These are phyloP conservation scores for Crepidodera aurea DNA, from an alignment of 2,888 invertebrate genomes.

Conservation along the genomic window DNA sequence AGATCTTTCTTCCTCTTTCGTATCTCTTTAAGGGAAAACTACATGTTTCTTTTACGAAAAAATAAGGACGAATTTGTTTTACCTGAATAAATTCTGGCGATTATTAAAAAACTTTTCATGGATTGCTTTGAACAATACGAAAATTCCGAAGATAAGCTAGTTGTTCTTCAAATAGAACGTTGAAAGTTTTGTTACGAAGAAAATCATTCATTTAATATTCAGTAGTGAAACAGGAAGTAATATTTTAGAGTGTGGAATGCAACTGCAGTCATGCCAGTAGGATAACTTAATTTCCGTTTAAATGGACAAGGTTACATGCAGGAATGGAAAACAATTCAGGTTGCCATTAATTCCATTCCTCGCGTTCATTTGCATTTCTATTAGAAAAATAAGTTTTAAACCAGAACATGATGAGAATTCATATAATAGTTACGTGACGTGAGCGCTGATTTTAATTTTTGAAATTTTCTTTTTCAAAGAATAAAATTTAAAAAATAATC, in stretches of 20 bases:
- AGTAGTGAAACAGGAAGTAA: conserved; percentile 37
- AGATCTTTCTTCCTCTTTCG: too few species aligned
- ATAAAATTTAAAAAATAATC: too few species aligned
- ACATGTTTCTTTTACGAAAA: too few species aligned
- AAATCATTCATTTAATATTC: conserved; percentile 39
- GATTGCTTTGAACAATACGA: too few species aligned
- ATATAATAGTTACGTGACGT: neutral
- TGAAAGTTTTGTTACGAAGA: neutral
- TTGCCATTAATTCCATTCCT: conserved; percentile 30
- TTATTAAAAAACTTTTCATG: too few species aligned
- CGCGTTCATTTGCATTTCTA: conserved; percentile 33
- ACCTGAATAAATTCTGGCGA: too few species aligned
- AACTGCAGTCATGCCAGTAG: conserved; percentile 51
- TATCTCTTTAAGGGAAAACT: too few species aligned
- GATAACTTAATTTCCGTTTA: conserved; percentile 54
- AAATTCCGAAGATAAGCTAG: neutral
- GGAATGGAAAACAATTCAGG: conserved; percentile 28
- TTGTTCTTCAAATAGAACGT: neutral
- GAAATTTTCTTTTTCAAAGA: too few species aligned
- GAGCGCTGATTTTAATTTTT: neutral
- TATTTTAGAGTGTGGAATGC: conserved; percentile 48
- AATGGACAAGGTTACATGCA: conserved; percentile 45
- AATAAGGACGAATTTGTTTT: too few species aligned
- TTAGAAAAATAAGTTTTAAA: conserved; percentile 25
- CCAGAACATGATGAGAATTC: conserved; percentile 18